A percentile compares a stretch with the other conserved stretches of the same genome.
Conservation (phyloP, 2,797 vertebrate species). For the Danio aesculapii region DNA sequence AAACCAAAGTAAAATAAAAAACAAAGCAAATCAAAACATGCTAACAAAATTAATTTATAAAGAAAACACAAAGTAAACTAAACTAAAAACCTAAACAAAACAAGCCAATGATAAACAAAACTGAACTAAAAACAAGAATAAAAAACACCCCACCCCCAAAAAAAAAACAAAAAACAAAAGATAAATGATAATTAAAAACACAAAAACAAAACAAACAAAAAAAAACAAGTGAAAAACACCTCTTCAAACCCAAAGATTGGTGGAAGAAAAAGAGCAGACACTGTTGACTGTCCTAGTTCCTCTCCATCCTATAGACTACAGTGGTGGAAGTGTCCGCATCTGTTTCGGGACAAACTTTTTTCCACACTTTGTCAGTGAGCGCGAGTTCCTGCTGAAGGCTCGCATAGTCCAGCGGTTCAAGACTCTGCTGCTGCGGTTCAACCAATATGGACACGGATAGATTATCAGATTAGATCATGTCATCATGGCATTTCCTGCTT, state of each 20-base stretch:
- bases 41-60: neutral
- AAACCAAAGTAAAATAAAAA: neutral
- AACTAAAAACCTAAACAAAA: neutral
- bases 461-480: conserved; percentile 86
- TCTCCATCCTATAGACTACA: conserved; percentile 96
- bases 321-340: conserved; percentile 94
- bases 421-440: conserved; percentile 79
- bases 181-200: no score
- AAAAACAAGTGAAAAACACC: neutral
- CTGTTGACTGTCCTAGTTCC: conserved; percentile 47
- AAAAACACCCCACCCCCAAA: no score
- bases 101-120: no score
- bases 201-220: neutral
- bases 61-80: neutral
- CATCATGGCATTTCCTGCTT: conserved; percentile 1
- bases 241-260: neutral
- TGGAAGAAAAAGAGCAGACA: neutral
- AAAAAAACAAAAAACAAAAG: no score
- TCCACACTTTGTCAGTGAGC: conserved; percentile 95
- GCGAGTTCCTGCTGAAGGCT: conserved; percentile 95
- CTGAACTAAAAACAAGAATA: no score
- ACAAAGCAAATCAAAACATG: neutral
- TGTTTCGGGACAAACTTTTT: conserved; percentile 93
- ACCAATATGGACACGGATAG: conserved; percentile 82
- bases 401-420: conserved; percentile 95